These are phyloP conservation scores for Tiaroga cobitis DNA, from an alignment of 2,797 vertebrate species.

Conservation along the genomic window DNA sequence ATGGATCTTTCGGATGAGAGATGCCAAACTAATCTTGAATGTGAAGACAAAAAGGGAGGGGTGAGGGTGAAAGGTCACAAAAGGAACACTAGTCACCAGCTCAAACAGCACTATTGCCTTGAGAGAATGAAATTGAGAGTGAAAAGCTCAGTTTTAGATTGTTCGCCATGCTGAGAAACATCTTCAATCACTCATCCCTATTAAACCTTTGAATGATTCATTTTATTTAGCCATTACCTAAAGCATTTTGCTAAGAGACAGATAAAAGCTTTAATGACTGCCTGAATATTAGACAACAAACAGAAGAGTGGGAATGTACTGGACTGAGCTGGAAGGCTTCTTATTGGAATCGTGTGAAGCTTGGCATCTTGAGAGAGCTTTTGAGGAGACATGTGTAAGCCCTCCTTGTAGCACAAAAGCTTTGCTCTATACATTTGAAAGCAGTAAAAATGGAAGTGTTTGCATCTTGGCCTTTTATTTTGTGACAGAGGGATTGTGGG, in stretches of 20 bases:
- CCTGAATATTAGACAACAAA: constrained; percentile 46
- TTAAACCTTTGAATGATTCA: constrained; percentile 36
- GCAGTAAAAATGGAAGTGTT: constrained; percentile 47
- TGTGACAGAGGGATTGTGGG: constrained; percentile 70
- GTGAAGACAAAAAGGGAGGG: constrained; percentile 39
- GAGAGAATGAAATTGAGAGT: neutral
- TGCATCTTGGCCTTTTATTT: constrained; percentile 64
- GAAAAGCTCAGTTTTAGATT: neutral
- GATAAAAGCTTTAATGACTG: constrained; percentile 48
- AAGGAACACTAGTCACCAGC: neutral
- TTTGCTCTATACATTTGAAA: constrained; percentile 47
- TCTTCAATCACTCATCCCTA: constrained; percentile 16
- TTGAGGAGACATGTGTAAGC: constrained; percentile 42
- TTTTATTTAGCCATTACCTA: constrained; percentile 24
- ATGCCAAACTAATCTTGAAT: constrained; percentile 40
- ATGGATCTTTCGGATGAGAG: constrained; percentile 38
- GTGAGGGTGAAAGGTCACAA: constrained; percentile 1
- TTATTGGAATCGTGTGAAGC: constrained; percentile 36
- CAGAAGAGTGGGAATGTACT: constrained; percentile 15
- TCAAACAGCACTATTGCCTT: constrained; percentile 6
- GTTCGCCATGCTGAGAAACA: constrained; percentile 19
- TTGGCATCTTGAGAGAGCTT: constrained; percentile 41
- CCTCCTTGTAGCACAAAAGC: constrained; percentile 45
- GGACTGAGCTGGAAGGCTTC: constrained; percentile 43
- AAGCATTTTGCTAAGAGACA: constrained; percentile 17